Evolutionary conservation across 2,888 invertebrate species (phyloP).

Genomic region (Agrotis puta): DNA sequence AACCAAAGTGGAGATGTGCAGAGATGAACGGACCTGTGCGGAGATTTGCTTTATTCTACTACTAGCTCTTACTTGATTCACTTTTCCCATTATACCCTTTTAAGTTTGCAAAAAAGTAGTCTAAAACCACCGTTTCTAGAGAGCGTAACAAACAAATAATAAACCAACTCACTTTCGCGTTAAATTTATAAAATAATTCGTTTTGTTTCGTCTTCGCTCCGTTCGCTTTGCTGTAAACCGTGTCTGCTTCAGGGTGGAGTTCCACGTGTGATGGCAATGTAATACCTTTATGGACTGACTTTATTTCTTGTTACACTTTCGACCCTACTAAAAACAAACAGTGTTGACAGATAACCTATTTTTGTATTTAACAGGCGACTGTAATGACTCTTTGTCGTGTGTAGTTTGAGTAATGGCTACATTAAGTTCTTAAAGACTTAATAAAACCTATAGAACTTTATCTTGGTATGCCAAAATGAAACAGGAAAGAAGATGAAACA

Average conservation of each 20-base stretch:
- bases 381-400: conserved; percentile 1
- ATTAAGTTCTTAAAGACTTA: not conserved
- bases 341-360: not conserved
- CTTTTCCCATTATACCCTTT: too few relatives aligned
- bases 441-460: not conserved
- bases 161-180: too few relatives aligned
- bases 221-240: not conserved
- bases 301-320: not conserved
- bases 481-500: too few relatives aligned
- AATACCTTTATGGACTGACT: conserved; percentile 2
- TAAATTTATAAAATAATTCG: too few relatives aligned
- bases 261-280: not conserved
- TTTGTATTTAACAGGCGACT: not conserved
- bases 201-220: not conserved
- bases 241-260: not conserved
- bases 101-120: too few relatives aligned
- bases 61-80: too few relatives aligned
- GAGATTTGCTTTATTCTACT: not conserved
- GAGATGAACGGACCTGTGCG: not conserved
- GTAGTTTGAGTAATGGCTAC: not conserved
- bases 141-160: too few relatives aligned
- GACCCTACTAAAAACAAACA: not conserved
- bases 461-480: not conserved
- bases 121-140: too few relatives aligned
- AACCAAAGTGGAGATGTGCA: not conserved